Base-by-base conservation (phyloP, 2,888 invertebrate species). In the Congeria kusceri region DNA sequence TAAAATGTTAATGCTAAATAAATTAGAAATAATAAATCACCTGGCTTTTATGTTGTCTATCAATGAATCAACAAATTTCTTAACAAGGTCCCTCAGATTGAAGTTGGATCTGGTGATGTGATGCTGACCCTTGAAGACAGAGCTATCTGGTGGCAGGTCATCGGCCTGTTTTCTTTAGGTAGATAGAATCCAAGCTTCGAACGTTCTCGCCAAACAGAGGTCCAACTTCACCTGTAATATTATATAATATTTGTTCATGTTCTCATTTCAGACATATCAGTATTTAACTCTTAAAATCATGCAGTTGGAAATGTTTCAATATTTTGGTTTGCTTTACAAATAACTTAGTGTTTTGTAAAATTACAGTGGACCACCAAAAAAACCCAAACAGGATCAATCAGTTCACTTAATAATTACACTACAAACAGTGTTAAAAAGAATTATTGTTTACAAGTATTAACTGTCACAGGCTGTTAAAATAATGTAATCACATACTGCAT, bases 171-270 rank as follows among this genome's bases (percentile, higher is more conserved):
- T 4, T 1, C 32, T 32, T 53, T 5, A 61, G 15, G 29, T 76
- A 25, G 0, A 71, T 49, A 18, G 75, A 53, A 0, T 76, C 71
- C 53, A 80, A 11, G 23, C 5, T 11, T 46, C 59, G 71, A 0
- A 75, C 61, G 15, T 67, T 72, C 15, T 58, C 58, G 11, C 25
- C 13, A 76, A 2, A 66, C 76, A 80, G 1, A 67, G 32, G 15
- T 79, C 74, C 15, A 79, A 18, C 32, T 79, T 79, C 2, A 79
- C 69, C 78, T 77, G 39, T 49, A 29, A 9, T n/a, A 28, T 32
- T 13, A 58, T 27, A 58, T 13, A 25, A 58, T 28, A 20, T 20
- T 56, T 20, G 20, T 20, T 20, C 56, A 56, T 56, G 13, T 56
- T 9, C 9, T 56, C 20, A 15, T 20, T 20, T 56, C 9, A 15